These are phyloP conservation scores for Sprattus sprattus DNA, from an alignment of 2,113 vertebrate genomes.

Conservation along the genomic window DNA sequence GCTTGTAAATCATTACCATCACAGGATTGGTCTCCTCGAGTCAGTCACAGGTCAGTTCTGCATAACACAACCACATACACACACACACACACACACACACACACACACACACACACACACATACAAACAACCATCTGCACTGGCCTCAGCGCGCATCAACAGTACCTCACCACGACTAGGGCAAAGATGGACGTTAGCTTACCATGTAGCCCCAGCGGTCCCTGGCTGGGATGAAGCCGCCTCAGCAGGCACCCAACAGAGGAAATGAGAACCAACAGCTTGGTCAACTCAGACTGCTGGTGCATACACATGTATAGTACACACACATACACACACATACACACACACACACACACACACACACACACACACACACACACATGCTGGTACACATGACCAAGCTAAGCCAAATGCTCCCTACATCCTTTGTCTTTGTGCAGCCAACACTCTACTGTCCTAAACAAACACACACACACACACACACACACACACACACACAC, in stretches of 20 bases:
- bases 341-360: background rate
- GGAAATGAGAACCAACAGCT: background rate
- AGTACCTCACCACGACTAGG: background rate
- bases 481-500: background rate
- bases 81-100: slow-evolving; percentile 1
- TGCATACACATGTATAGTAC: background rate
- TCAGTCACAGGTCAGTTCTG: background rate
- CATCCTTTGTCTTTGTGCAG: background rate
- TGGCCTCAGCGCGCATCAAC: background rate
- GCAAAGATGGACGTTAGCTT: too few species aligned
- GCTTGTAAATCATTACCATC: too few species aligned
- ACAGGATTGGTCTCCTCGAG: too few species aligned
- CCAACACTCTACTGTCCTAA: background rate
- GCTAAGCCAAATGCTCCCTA: background rate
- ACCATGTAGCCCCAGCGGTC: too few species aligned
- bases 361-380: background rate
- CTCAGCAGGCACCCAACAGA: background rate
- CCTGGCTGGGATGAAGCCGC: background rate
- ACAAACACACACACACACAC: background rate
- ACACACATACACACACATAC: background rate
- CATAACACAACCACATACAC: slow-evolving; percentile 12
- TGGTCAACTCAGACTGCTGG: background rate
- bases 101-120: background rate
- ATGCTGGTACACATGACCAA: background rate
- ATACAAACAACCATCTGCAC: background rate